phyloP scores from a whole-genome alignment of 2,888 invertebrate species.

The Theristus sp. region DNA sequence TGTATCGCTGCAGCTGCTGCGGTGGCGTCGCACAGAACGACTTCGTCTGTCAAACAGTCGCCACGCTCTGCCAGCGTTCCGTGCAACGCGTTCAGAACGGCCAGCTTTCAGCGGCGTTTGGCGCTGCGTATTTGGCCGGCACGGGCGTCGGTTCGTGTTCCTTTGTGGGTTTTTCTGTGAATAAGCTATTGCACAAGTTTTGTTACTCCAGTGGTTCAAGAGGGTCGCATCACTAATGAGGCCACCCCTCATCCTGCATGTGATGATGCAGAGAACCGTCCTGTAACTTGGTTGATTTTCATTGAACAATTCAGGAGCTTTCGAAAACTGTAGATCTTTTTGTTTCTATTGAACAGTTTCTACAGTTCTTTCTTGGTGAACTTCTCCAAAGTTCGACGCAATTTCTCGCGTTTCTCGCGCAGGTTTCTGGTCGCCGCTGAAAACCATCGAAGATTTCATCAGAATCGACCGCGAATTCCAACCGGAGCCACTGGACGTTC shows the following conservation, averaged over 20 bases:
- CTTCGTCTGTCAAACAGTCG: constrained; percentile 67
- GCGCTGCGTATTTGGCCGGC: constrained; percentile 68
- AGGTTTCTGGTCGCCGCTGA: neutral
- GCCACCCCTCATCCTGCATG: too few species aligned
- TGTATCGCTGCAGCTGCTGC: too few species aligned
- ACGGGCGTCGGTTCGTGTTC: constrained; percentile 45
- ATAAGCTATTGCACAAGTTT: too few species aligned
- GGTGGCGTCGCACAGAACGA: constrained; percentile 90
- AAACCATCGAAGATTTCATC: neutral
- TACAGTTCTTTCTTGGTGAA: too few species aligned
- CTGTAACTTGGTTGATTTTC: neutral
- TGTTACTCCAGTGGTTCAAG: too few species aligned
- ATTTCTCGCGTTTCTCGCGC: too few species aligned
- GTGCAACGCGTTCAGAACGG: constrained; percentile 60
- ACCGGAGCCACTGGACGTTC: neutral
- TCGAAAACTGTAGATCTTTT: too few species aligned
- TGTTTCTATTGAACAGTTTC: too few species aligned
- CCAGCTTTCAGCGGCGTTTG: constrained; percentile 41
- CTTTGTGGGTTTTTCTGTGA: neutral
- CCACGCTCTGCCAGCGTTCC: constrained; percentile 54
- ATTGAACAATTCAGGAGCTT: too few species aligned
- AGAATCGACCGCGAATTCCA: neutral
- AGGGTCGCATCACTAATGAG: too few species aligned
- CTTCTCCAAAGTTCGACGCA: too few species aligned
- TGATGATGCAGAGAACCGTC: too few species aligned